Evolutionary conservation across 2,888 invertebrate genomes (phyloP).

Genomic region (Busseola fusca): DNA sequence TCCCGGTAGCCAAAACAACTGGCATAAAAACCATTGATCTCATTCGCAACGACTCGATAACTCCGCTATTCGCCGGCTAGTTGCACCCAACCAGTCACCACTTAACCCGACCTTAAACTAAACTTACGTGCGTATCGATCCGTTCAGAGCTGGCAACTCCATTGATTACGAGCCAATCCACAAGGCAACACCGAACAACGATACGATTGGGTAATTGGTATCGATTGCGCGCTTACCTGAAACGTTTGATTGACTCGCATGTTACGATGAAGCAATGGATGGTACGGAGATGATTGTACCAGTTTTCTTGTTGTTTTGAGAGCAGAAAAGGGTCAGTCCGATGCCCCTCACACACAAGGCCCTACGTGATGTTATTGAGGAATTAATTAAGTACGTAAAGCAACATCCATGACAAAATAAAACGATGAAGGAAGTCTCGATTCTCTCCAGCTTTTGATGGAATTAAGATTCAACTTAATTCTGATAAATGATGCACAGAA

Average conservation of each 20-base stretch:
- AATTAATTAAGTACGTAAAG: slow-evolving; percentile 77
- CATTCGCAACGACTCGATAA: slow-evolving; percentile 34
- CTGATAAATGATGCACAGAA: slow-evolving; percentile 62
- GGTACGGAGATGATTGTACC: slow-evolving; percentile 16
- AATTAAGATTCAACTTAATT: slow-evolving; percentile 59
- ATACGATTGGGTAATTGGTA: slow-evolving; percentile 43
- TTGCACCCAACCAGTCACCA: slow-evolving; percentile 52
- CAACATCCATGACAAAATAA: slow-evolving; percentile 64
- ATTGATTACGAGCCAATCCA: slow-evolving; percentile 67
- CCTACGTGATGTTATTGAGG: slow-evolving; percentile 79
- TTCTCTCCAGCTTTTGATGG: slow-evolving; percentile 61
- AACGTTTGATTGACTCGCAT: slow-evolving; percentile 24
- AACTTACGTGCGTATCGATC: slow-evolving; percentile 74
- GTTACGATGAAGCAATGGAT: slow-evolving; percentile 35
- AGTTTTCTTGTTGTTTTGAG: slow-evolving; percentile 30
- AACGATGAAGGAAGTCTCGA: slow-evolving; percentile 65
- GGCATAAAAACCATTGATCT: slow-evolving; percentile 37
- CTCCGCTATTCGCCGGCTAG: slow-evolving; percentile 40
- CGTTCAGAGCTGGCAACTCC: slow-evolving; percentile 56
- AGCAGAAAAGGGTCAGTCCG: slow-evolving; percentile 65
- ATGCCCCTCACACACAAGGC: slow-evolving; percentile 70
- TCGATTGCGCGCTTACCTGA: slow-evolving; percentile 40
- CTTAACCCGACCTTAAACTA: slow-evolving; percentile 59
- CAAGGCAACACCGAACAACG: slow-evolving; percentile 64
- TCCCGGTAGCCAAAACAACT: slow-evolving; percentile 26